These are phyloP conservation scores for Himalopsyche anomala DNA, from an alignment of 2,888 invertebrate genomes.

Conservation along the genomic window DNA sequence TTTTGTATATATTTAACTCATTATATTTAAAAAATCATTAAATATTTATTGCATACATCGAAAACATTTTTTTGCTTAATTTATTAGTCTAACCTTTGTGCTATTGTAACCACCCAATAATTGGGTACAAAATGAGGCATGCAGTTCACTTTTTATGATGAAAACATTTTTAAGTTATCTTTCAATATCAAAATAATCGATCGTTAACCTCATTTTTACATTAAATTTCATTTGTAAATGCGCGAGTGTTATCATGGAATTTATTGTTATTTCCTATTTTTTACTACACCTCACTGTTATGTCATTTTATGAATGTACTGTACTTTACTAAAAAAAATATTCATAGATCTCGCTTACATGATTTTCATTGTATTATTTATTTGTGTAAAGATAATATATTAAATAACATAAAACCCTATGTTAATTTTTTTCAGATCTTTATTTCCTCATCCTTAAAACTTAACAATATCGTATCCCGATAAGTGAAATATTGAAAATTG, in stretches of 20 bases:
- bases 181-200: no score
- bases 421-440: neutral
- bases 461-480: neutral
- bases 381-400: neutral
- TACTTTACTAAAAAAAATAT: neutral
- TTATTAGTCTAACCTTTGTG: no score
- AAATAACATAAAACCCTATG: neutral
- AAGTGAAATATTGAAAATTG: constrained; percentile 9
- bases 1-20: no score
- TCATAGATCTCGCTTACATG: constrained; percentile 1
- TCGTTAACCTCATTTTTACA: no score
- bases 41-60: no score
- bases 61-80: no score
- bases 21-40: no score
- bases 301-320: neutral
- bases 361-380: constrained; percentile 1
- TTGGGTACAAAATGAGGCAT: no score
- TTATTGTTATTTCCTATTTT: no score
- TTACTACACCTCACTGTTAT: neutral
- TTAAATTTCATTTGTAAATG: neutral
- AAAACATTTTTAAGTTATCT: no score
- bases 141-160: no score
- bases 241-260: neutral
- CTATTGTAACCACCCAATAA: no score
- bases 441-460: constrained; percentile 10